Base-by-base conservation (phyloP, 2,888 invertebrate species). In the Ephialtes manifestator region DNA sequence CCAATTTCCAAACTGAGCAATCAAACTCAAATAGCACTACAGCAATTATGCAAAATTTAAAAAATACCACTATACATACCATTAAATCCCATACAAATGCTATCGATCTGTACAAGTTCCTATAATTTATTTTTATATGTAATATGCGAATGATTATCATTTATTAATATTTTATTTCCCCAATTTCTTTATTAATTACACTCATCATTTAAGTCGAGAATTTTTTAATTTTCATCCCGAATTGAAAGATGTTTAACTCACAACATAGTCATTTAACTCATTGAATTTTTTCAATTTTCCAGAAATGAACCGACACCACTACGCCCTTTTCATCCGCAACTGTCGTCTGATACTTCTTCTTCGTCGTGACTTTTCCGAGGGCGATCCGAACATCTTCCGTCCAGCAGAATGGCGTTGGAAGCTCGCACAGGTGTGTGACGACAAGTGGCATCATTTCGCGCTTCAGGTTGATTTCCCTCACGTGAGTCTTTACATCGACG, bases 381-480 rank as follows among this genome's bases (percentile, higher is more conserved):
- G 98, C 0, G 98, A 98, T 94, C 95, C 98, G 81, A 98, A 98
- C 94, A 98, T 98, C 92, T 98, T 98, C 96, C 96, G 98, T 76
- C 99, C 99, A 0, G 99, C 99, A 0, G 99, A 99, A 94, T 99
- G 99, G 99, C 96, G 99, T 89, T 99, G 99, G 99, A 98, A 98
- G 94, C 95, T 99, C 79, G 97, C 98, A 0, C 98, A 98, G 95
- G 97, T 98, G 72, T 99, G 99, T 95, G 99, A 99, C 95, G 98
- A 98, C 94, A 97, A 98, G 92, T 99, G 99, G 99, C 99, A 99
- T 95, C 99, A 99, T 95, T 99, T 98, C 95, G 98, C 99, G 0
- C 95, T 99, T 60, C 98, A 98, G 93, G 97, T 99, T 4, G 97
- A 98, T 89, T 98, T 99, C 95, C 98, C 98, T 0, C 97, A 97